Evolutionary conservation across 1,140 invertebrate genomes (phyloP).

Genomic region (Muscidifurax raptorellus): DNA sequence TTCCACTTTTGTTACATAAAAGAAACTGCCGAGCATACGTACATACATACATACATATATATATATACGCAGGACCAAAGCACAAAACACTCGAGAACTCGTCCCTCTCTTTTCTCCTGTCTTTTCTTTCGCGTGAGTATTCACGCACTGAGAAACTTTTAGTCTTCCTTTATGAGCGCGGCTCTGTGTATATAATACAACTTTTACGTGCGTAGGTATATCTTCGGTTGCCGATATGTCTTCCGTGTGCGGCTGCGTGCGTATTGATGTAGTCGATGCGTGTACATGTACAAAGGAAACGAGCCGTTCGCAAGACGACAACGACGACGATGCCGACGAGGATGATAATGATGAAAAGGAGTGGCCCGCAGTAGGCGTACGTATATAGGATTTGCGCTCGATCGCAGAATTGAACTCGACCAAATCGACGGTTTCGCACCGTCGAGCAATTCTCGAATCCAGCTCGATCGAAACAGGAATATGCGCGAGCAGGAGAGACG

Average conservation of each 20-base stretch:
- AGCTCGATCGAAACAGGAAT: too few relatives aligned
- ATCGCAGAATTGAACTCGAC: neutral
- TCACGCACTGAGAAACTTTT: neutral
- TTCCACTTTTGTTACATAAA: slow-evolving; percentile 31
- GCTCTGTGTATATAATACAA: neutral
- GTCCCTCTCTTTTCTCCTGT: neutral
- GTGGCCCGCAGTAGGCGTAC: neutral
- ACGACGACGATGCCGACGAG: too few relatives aligned
- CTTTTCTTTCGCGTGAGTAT: neutral
- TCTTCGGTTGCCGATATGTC: neutral
- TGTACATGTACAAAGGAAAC: neutral
- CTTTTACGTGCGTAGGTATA: neutral
- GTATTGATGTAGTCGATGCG: neutral
- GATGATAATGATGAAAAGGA: neutral
- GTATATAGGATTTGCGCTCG: neutral
- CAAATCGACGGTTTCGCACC: neutral
- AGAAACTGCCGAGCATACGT: neutral
- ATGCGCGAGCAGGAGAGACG: neutral
- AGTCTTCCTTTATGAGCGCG: neutral
- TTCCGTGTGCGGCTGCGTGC: neutral
- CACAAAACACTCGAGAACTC: slow-evolving; percentile 26
- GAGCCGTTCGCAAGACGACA: neutral
- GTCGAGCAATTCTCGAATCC: neutral
- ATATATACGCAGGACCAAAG: slow-evolving; percentile 6
- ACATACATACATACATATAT: too few relatives aligned